phyloP scores from a whole-genome alignment of 64 coral and sea anemone species.

The Dendrophyllia cribrosa region DNA sequence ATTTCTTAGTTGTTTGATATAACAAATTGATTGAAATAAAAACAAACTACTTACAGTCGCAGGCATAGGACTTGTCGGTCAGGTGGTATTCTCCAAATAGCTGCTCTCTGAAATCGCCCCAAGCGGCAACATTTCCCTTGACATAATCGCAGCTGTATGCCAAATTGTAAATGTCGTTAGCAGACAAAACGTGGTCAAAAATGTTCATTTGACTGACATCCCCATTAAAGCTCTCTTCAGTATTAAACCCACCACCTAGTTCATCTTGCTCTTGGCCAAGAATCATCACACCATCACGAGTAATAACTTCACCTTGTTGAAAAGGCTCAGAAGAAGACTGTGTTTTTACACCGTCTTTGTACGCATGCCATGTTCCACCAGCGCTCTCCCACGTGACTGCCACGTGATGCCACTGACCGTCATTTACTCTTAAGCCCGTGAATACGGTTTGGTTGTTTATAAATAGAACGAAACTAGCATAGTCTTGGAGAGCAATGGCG shows the following conservation, averaged over 20 bases:
- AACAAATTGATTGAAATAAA: too few species aligned
- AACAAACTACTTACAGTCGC: conserved; percentile 70
- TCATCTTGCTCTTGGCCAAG: conserved; percentile 65
- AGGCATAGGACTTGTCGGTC: conserved; percentile 74
- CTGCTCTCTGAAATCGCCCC: conserved; percentile 81
- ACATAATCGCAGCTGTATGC: conserved; percentile 73
- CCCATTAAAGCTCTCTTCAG: conserved; percentile 60
- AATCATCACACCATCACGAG: conserved; percentile 42
- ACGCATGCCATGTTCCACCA: conserved; percentile 39
- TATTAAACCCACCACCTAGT: conserved; percentile 56
- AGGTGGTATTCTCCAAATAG: conserved; percentile 67
- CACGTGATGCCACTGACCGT: conserved; percentile 90
- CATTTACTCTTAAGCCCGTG: conserved; percentile 50
- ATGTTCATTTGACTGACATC: conserved; percentile 75
- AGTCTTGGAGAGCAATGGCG: conserved; percentile 77
- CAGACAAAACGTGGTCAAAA: conserved; percentile 27
- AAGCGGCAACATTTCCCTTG: conserved; percentile 80
- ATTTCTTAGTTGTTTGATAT: neutral
- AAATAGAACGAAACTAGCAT: conserved; percentile 64
- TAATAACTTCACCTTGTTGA: conserved; percentile 54
- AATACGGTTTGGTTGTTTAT: conserved; percentile 81
- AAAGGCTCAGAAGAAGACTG: conserved; percentile 9
- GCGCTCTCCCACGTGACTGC: conserved; percentile 80
- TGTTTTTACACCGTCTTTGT: conserved; percentile 18
- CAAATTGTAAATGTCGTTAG: conserved; percentile 71